Percentiles rank a stretch among this genome's conserved stretches.
Evolutionary conservation across 64 coral and sea anemone genomes (phyloP).

Genomic region (Platygyra sinensis): DNA sequence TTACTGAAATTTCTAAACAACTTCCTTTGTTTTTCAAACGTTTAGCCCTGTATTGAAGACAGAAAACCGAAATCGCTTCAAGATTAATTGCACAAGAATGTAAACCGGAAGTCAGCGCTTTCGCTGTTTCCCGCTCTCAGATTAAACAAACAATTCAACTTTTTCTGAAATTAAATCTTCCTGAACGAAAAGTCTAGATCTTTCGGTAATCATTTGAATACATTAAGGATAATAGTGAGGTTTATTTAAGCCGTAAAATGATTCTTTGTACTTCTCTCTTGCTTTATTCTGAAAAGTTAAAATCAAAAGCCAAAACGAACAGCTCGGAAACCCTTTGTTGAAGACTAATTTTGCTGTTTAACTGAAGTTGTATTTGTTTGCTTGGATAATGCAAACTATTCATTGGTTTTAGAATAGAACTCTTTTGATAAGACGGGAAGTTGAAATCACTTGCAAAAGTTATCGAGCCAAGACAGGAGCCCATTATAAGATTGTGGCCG

Average conservation of each 20-base stretch:
- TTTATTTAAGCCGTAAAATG: too few relatives aligned
- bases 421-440: background rate
- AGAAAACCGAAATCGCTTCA: background rate
- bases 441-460: background rate
- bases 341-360: background rate
- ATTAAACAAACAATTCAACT: background rate
- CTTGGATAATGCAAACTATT: background rate
- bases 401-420: background rate
- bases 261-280: too few relatives aligned
- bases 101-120: background rate
- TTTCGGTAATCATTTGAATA: too few relatives aligned
- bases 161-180: background rate
- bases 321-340: too few relatives aligned
- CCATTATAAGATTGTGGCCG: too few relatives aligned
- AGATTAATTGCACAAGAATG: background rate
- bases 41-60: background rate
- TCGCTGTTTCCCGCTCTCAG: background rate
- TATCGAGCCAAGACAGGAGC: background rate
- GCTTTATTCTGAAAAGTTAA: too few relatives aligned
- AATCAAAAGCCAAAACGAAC: too few relatives aligned
- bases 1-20: background rate
- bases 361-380: background rate
- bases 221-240: too few relatives aligned
- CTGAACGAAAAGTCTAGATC: background rate
- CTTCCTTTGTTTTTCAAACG: background rate